Conservation (phyloP, 2,113 vertebrate species). For the Cololabis saira region DNA sequence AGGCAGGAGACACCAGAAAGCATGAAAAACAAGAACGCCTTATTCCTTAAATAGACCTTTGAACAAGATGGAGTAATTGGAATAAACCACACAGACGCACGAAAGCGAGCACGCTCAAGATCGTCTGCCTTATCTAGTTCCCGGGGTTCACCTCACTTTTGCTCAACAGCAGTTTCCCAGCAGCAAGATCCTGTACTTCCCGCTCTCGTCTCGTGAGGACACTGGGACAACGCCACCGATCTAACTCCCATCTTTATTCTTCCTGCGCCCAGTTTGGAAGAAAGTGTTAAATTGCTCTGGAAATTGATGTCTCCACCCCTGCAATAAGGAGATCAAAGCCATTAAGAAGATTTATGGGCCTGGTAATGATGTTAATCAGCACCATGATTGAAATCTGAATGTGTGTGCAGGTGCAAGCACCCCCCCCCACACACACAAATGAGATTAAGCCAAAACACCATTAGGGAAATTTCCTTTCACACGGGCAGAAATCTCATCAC, state of each 20-base stretch:
- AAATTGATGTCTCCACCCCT: slow-evolving; percentile 75
- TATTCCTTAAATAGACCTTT: no score
- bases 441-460: slow-evolving; percentile 48
- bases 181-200: slow-evolving; percentile 26
- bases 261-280: slow-evolving; percentile 36
- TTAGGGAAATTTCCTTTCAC: slow-evolving; percentile 35
- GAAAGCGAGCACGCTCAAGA: no score
- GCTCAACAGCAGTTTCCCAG: slow-evolving; percentile 30
- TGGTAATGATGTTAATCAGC: slow-evolving; percentile 80
- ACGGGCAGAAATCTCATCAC: slow-evolving; percentile 46
- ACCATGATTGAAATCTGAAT: slow-evolving; percentile 76
- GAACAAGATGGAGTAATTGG: no score
- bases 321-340: slow-evolving; percentile 71
- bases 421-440: slow-evolving; percentile 12
- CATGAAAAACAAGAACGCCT: no score
- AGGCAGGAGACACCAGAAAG: no score
- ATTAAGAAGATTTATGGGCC: slow-evolving; percentile 82
- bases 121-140: no score
- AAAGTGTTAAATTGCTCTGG: slow-evolving; percentile 75
- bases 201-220: slow-evolving; percentile 48
- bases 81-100: no score
- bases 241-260: slow-evolving; percentile 29
- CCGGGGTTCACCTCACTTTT: background rate
- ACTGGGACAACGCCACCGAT: slow-evolving; percentile 31
- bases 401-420: slow-evolving; percentile 9